Evolutionary conservation across 2,113 vertebrate species (phyloP), one percentile per base, ranked within the genome.

Genomic region (Nansenia antarctica): DNA sequence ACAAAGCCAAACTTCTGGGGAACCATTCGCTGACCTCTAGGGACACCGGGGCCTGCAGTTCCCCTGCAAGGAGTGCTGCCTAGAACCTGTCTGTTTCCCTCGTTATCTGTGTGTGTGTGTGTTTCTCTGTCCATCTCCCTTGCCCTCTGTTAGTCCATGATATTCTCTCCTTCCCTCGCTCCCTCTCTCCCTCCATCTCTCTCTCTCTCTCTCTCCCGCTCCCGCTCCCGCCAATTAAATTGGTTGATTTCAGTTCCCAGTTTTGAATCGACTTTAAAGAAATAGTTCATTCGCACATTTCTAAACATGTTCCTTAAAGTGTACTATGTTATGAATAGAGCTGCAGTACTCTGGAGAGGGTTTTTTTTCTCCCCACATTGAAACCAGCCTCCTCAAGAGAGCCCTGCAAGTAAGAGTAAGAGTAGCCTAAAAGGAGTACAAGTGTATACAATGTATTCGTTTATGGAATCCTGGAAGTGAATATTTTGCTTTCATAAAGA

Each of bases 1-100:
- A 90, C 69, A 85, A 85, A 89, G 88, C 75, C 82, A 81, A 73
- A 80, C 76, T 77, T 86, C 74, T n/a, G 76, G 67, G 82, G 87
- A 91, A 83, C 83, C 68, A 82, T 87, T 85, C 72, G 82, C 82
- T 79, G 80, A 84, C 78, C 77, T 86, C 70, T 80, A 75, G 78
- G 67, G 1, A 60, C 55, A 73, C 77, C 61, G 68, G 76, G 72
- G 27, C 64, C 69, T 49, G 49, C 71, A 66, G 53, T 55, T 29
- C 14, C 53, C 14, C 39, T 7, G 12, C 22, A 27, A 55, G 45
- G 73, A 75, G 63, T 67, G 79, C 72, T 72, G 65, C 39, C 35
- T 65, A 3, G 59, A 35, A 76, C 60, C 39, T 62, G 57, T 39
- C 73, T 65, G 30, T 65, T 70, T 77, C 68, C 69, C 29, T 65